These are phyloP conservation scores for Cuniculus paca DNA, from an alignment of 2,797 vertebrate genomes.

Conservation along the genomic window DNA sequence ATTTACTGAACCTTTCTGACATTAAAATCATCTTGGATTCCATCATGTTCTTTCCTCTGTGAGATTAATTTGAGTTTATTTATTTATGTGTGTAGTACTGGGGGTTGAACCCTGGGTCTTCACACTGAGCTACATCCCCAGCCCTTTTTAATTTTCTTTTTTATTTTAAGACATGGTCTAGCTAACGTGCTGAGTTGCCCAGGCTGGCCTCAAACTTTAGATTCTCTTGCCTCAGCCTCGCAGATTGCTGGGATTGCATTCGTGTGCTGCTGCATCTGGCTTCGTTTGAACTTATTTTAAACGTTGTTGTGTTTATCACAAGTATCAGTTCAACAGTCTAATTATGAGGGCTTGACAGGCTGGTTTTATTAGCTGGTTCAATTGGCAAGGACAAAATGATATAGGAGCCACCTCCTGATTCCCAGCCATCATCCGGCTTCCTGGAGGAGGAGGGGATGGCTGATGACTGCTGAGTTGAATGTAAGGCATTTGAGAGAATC, in stretches of 20 bases:
- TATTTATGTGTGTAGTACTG: not conserved
- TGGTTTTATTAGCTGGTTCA: rapidly evolving
- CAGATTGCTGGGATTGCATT: not conserved
- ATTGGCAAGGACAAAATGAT: not conserved
- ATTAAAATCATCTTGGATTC: slow-evolving; percentile 51
- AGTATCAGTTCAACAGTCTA: not conserved
- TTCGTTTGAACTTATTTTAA: slow-evolving; percentile 56
- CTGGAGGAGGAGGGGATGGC: rapidly evolving
- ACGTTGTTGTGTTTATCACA: slow-evolving; percentile 22
- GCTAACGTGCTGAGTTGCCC: not conserved
- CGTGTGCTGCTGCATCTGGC: not conserved
- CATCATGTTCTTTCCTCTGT: not conserved
- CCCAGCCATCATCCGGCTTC: not conserved
- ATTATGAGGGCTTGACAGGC: not conserved
- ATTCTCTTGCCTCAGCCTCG: not conserved
- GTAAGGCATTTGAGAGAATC: not conserved
- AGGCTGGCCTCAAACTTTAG: not conserved
- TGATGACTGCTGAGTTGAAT: not conserved
- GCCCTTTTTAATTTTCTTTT: not conserved
- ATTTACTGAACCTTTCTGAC: slow-evolving; percentile 77
- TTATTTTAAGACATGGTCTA: not conserved
- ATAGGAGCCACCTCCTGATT: not conserved
- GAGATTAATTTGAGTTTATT: slow-evolving; percentile 56
- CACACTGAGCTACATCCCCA: not conserved
- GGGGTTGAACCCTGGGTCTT: not conserved